Evolutionary conservation across 2,888 invertebrate genomes (phyloP).

Genomic region (Leptopilina myrica): DNA sequence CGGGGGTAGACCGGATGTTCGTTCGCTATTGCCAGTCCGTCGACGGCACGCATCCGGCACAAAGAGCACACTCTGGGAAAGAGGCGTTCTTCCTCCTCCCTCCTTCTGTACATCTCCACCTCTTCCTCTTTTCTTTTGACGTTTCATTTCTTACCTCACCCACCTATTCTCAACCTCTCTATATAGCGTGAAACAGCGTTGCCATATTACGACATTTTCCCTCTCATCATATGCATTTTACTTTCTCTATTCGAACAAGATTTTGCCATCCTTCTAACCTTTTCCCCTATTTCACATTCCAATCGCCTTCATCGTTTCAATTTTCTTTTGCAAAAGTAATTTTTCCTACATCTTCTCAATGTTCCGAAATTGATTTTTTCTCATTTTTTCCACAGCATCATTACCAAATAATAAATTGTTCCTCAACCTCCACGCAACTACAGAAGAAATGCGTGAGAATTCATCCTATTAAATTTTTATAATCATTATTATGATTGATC

Average conservation of each 20-base stretch:
- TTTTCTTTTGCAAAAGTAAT: too few relatives aligned
- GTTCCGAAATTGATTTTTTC: too few relatives aligned
- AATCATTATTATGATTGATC: background rate
- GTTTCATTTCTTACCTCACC: conserved; percentile 48
- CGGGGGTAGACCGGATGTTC: conserved; percentile 70
- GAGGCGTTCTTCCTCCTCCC: conserved; percentile 60
- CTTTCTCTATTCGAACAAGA: background rate
- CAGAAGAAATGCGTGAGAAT: too few relatives aligned
- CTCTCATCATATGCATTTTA: conserved; percentile 15
- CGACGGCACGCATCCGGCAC: conserved; percentile 70
- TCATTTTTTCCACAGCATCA: too few relatives aligned
- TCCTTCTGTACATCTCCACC: conserved; percentile 43
- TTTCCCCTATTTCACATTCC: background rate
- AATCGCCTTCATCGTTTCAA: too few relatives aligned
- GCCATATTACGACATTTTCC: conserved; percentile 38
- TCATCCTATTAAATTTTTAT: too few relatives aligned
- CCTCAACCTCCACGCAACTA: too few relatives aligned
- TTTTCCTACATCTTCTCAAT: too few relatives aligned
- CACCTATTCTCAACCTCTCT: conserved; percentile 15
- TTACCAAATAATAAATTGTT: too few relatives aligned
- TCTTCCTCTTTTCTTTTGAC: conserved; percentile 49
- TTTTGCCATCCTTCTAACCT: background rate
- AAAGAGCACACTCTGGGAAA: conserved; percentile 70
- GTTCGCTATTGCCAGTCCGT: conserved; percentile 71
- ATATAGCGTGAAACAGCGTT: conserved; percentile 25